Evolutionary conservation across 2,888 invertebrate genomes (phyloP).

Genomic region (Leptogaster cylindrica): DNA sequence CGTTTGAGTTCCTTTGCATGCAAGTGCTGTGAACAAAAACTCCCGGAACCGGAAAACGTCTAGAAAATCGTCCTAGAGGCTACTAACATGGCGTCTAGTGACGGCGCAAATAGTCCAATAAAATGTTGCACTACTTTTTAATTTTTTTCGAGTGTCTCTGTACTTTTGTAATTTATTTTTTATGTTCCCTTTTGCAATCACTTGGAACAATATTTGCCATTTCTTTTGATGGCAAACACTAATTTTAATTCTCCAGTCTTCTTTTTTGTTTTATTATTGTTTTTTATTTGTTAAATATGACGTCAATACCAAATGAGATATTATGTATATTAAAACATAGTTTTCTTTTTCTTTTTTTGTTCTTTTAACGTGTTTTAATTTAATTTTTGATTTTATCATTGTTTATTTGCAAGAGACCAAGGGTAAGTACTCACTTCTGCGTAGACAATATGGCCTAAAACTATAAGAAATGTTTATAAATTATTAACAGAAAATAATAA

Average conservation of each 20-base stretch:
- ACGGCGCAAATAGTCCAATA: neutral
- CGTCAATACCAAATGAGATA: slow-evolving; percentile 27
- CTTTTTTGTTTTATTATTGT: neutral
- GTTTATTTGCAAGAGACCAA: too few relatives aligned
- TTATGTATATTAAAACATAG: too few relatives aligned
- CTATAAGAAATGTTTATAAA: too few relatives aligned
- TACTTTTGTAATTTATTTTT: too few relatives aligned
- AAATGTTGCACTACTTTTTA: slow-evolving; percentile 8
- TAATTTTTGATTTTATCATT: too few relatives aligned
- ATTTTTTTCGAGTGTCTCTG: neutral
- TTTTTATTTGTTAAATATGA: neutral
- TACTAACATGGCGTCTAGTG: neutral
- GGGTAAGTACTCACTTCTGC: neutral
- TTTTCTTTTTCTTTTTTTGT: too few relatives aligned
- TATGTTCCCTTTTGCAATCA: too few relatives aligned
- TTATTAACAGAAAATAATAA: too few relatives aligned
- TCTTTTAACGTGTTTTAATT: too few relatives aligned
- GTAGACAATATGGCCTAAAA: neutral
- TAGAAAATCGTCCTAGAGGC: slow-evolving; percentile 47
- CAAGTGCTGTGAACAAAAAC: slow-evolving; percentile 61
- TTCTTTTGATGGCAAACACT: slow-evolving; percentile 21
- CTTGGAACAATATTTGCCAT: neutral
- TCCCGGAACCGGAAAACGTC: slow-evolving; percentile 62
- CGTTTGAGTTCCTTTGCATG: slow-evolving; percentile 60
- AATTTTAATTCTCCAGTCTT: neutral